Base-by-base conservation (phyloP, 2,113 vertebrate genomes). In the Puntigrus tetrazona region DNA sequence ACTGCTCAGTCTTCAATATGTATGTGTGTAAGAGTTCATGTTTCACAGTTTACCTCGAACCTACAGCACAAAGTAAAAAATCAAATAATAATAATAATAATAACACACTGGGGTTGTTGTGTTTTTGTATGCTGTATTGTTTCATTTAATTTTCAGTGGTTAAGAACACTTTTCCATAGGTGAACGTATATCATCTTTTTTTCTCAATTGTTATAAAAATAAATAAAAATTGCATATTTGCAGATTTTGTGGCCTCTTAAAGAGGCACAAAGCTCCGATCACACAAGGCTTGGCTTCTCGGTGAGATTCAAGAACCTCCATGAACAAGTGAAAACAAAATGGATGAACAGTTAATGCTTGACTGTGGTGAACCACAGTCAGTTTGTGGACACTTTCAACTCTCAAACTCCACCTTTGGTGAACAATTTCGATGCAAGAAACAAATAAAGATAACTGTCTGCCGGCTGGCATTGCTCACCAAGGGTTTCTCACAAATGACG, bases 191-290 rank as follows among this genome's bases (percentile, higher is more conserved):
- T 86, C 81, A 85, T 86, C 84, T 81, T 93, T 84, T 88, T 80
- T 83, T 85, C 84, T 93, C 89, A 89, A 90, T 93, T 87, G 91
- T 92, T 94, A 94, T 94, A 96, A 95, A 96, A 95, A 93, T 95
- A 95, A 95, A 94, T 94, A 94, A 94, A 94, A 96, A 96, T 97
- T 96, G 95, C 96, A 96, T 97, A 97, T 95, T 96, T 95, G 95
- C 95, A 95, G 96, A 96, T 95, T 96, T 94, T 95, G 96, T 94
- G 93, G 96, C 95, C 94, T 93, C 92, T 95, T 93, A 92, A 92
- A 95, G 96, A 97, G 95, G 91, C 94, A 95, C 93, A 95, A 95
- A 96, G 94, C 93, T 96, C 92, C 88, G 93, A 91, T 92, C 92
- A 93, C 88, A 93, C 91, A 94, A 94, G 92, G 93, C 93, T 95